These are phyloP conservation scores for Acromyrmex heyeri DNA, from an alignment of 1,140 invertebrate genomes.

Conservation along the genomic window DNA sequence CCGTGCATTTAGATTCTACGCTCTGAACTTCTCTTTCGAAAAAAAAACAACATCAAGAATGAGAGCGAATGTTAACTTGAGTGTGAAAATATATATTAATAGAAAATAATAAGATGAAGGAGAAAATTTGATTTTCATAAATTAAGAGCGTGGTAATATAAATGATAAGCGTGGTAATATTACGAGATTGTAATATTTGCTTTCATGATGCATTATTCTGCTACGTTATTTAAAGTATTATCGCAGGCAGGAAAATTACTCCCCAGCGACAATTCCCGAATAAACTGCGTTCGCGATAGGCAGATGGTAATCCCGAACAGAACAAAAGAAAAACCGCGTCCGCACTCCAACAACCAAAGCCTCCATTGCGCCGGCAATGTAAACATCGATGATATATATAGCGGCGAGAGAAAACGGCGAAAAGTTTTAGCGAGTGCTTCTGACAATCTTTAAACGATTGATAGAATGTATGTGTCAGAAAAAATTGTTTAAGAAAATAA, in stretches of 20 bases:
- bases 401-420: conserved; percentile 70
- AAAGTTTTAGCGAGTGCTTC: conserved; percentile 71
- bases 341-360: conserved; percentile 67
- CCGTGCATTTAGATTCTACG: background rate
- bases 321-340: conserved; percentile 68
- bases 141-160: background rate
- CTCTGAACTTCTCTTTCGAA: background rate
- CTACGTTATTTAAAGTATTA: conserved; percentile 17
- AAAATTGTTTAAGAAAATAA: conserved; percentile 23
- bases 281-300: conserved; percentile 13
- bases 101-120: background rate
- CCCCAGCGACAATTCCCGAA: conserved; percentile 27
- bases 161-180: conserved; percentile 10
- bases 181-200: background rate
- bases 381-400: conserved; percentile 74
- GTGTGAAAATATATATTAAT: background rate
- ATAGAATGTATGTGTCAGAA: conserved; percentile 39
- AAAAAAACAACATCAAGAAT: background rate
- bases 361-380: conserved; percentile 68
- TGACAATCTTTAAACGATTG: conserved; percentile 72
- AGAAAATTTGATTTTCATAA: background rate
- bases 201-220: background rate
- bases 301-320: conserved; percentile 55
- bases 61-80: background rate
- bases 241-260: conserved; percentile 46